phyloP scores from a whole-genome alignment of 2,113 vertebrate species.

The Vulpes vulpes region DNA sequence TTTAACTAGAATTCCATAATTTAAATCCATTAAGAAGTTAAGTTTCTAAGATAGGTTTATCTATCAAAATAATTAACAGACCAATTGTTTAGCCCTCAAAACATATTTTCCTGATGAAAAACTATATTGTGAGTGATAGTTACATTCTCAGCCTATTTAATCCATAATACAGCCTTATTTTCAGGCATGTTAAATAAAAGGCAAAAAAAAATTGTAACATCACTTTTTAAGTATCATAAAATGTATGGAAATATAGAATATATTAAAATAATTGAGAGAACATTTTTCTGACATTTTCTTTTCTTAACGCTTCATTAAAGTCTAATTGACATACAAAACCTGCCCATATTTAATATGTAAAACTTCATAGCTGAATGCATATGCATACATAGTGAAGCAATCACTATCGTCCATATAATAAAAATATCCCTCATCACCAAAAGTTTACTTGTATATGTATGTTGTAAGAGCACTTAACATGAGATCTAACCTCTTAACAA shows the following conservation, averaged over 20 bases:
- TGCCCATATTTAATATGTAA: background rate
- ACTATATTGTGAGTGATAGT: background rate
- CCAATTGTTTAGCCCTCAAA: background rate
- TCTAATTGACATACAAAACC: background rate
- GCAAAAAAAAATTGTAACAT: background rate
- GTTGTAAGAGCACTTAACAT: background rate
- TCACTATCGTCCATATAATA: background rate
- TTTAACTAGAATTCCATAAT: background rate
- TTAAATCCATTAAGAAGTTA: background rate
- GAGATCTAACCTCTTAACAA: background rate
- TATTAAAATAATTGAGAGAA: background rate
- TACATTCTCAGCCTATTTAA: background rate
- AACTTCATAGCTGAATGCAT: background rate
- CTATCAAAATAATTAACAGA: background rate
- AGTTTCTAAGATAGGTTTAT: background rate
- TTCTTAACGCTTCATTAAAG: background rate
- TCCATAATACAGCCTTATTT: background rate
- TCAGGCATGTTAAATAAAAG: constrained; percentile 15
- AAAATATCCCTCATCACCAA: background rate
- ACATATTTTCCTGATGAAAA: constrained; percentile 38
- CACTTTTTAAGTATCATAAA: constrained; percentile 39
- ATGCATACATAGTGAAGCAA: background rate
- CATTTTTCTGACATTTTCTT: background rate
- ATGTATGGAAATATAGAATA: background rate
- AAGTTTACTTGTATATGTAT: background rate